phyloP scores from a whole-genome alignment of 2,113 vertebrate genomes.

The Thamnophis sirtalis region DNA sequence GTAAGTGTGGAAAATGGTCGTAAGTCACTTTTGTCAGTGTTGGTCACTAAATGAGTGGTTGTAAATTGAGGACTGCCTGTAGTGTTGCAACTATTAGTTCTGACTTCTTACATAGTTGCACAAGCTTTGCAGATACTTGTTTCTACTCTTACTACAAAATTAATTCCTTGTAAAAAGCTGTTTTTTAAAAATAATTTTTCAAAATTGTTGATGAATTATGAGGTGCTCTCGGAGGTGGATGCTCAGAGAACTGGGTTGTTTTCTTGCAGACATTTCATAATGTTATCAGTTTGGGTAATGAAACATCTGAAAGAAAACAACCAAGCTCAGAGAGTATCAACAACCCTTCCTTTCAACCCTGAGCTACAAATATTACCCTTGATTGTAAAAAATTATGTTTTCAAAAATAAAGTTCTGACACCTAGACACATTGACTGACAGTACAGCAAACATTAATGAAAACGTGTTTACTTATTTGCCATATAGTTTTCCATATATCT shows the following conservation, averaged over 20 bases:
- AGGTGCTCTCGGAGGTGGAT: neutral
- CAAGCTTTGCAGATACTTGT: neutral
- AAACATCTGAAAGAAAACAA: neutral
- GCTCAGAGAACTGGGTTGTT: neutral
- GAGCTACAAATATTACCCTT: neutral
- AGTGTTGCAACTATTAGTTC: neutral
- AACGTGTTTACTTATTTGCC: neutral
- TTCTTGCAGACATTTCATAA: neutral
- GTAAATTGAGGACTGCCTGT: neutral
- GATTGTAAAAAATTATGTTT: neutral
- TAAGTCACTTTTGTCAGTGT: neutral
- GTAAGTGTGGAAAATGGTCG: neutral
- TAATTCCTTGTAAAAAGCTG: neutral
- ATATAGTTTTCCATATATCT: neutral
- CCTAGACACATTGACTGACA: neutral
- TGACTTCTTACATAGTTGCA: neutral
- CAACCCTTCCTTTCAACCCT: neutral
- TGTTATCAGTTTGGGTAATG: neutral
- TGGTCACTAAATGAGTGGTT: neutral
- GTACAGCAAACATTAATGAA: neutral
- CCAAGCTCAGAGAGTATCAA: neutral
- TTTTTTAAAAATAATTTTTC: neutral
- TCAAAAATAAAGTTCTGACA: neutral
- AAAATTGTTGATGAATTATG: neutral
- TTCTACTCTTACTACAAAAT: neutral